phyloP scores from a whole-genome alignment of 2,797 vertebrate species.

The Coreius guichenoti region DNA sequence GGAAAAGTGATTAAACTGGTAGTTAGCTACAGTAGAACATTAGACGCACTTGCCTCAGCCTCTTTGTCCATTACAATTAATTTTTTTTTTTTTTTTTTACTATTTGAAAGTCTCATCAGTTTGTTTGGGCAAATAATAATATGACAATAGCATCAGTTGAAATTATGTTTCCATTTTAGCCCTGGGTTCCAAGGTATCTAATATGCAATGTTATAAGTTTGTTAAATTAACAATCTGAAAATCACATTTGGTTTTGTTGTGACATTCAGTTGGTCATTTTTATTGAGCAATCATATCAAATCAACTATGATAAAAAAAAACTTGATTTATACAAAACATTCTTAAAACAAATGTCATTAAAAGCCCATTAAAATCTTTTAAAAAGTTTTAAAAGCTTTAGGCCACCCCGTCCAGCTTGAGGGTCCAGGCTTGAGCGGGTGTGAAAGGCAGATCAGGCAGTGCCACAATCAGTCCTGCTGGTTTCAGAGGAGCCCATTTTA shows the following conservation, averaged over 20 bases:
- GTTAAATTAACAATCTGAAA: neutral
- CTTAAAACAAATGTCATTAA: neutral
- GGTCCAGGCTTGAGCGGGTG: slow-evolving; percentile 80
- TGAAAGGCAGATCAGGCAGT: slow-evolving; percentile 75
- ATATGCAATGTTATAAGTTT: neutral
- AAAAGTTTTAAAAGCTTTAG: slow-evolving; percentile 7
- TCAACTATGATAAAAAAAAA: too few species aligned
- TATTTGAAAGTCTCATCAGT: neutral
- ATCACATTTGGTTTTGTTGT: neutral
- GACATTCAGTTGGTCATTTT: neutral
- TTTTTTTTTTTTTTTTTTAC: fast-evolving
- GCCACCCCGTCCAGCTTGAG: slow-evolving; percentile 80
- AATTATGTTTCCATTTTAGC: neutral
- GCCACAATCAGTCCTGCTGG: slow-evolving; percentile 75
- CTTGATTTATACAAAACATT: neutral
- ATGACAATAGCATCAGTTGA: neutral
- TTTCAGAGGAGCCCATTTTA: slow-evolving; percentile 79
- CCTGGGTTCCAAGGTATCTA: neutral
- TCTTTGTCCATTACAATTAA: neutral
- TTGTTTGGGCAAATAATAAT: neutral
- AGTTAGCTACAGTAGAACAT: neutral
- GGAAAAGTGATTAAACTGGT: neutral
- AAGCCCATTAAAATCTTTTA: neutral
- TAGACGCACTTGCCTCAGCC: neutral
- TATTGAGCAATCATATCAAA: neutral